phyloP scores from a whole-genome alignment of 2,113 vertebrate species.

The Acinonyx jubatus region DNA sequence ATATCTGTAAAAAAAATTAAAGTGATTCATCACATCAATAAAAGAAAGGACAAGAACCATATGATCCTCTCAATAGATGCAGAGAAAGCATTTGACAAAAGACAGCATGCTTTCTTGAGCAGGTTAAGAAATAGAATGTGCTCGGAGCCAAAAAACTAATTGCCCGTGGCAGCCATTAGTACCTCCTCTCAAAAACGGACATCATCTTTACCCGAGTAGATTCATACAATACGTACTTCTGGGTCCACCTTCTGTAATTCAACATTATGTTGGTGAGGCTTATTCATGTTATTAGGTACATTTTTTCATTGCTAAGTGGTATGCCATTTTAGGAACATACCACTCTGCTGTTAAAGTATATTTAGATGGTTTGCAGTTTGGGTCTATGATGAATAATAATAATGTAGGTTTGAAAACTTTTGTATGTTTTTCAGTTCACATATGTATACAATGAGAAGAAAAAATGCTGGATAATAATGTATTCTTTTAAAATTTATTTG shows the following conservation, averaged over 20 bases:
- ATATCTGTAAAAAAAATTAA: no score
- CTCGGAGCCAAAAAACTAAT: not conserved
- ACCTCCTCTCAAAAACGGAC: not conserved
- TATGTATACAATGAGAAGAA: not conserved
- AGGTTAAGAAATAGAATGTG: not conserved
- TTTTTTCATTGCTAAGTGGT: not conserved
- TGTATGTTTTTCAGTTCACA: not conserved
- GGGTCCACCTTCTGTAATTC: not conserved
- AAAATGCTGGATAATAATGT: not conserved
- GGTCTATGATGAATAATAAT: not conserved
- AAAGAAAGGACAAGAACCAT: no score
- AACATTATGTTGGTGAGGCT: not conserved
- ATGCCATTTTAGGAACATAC: not conserved
- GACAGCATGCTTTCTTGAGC: no score
- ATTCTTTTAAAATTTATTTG: not conserved
- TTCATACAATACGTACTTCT: not conserved
- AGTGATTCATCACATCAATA: no score
- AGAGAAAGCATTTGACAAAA: no score
- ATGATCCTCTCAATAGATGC: no score
- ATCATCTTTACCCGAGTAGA: not conserved
- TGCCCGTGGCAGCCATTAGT: not conserved
- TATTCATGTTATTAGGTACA: not conserved
- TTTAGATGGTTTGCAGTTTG: not conserved
- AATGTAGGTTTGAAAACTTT: not conserved
- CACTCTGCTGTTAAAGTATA: not conserved